A percentile compares a stretch with the other conserved stretches of the same genome.
Evolutionary conservation across 2,797 vertebrate species (phyloP).

Genomic region (Notamacropus eugenii): DNA sequence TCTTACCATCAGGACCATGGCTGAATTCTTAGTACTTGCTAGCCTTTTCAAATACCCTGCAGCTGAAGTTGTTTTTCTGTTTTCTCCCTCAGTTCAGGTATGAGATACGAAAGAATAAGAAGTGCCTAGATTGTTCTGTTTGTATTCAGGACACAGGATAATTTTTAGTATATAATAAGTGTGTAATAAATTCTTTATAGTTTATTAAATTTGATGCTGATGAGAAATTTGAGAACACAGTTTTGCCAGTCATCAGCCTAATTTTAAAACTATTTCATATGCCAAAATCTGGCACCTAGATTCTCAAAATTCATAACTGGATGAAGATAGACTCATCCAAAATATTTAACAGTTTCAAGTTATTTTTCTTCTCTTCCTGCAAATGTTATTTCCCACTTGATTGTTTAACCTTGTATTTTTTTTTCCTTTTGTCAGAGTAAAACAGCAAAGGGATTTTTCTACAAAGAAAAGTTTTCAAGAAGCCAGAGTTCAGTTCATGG

Average conservation of each 20-base stretch:
- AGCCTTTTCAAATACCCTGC: neutral
- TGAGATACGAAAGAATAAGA: neutral
- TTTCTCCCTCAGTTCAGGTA: neutral
- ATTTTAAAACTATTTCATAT: conserved; percentile 9
- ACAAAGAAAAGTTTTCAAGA: neutral
- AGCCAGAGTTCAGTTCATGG: neutral
- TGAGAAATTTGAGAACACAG: neutral
- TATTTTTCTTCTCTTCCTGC: neutral
- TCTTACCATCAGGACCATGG: neutral
- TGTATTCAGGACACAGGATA: neutral
- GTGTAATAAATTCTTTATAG: neutral
- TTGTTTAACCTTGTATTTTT: neutral
- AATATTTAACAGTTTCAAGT: neutral
- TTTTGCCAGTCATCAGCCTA: neutral
- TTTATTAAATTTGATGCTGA: neutral
- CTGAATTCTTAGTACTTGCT: neutral
- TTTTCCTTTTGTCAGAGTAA: neutral
- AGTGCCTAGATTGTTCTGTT: neutral
- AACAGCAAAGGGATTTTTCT: neutral
- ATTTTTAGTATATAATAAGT: neutral
- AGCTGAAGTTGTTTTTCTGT: neutral
- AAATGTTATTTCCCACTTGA: neutral
- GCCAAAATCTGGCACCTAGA: neutral
- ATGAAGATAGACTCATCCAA: conserved; percentile 9
- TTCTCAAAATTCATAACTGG: neutral